Base-by-base conservation (phyloP, 2,797 vertebrate genomes). In the Botia almorhae region DNA sequence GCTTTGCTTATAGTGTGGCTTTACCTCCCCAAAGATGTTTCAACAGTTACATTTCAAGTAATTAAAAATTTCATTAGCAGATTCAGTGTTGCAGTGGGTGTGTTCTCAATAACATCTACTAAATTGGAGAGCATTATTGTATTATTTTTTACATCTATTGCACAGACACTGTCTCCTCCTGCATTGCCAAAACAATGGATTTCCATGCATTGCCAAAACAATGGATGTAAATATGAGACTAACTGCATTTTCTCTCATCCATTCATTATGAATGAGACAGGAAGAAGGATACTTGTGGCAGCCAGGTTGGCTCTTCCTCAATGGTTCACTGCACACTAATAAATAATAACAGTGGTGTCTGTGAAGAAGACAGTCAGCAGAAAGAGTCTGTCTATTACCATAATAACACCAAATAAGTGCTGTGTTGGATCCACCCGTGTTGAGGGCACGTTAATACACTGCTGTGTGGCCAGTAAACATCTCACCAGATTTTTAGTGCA, bases 261-360 rank as follows among this genome's bases (percentile, higher is more conserved):
- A 71, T 82, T 64, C 6, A 82, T 78, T 72, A 82, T 82, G 26
- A 72, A 82, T 77, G 74, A 78, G 33, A 58, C 58, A 65, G 68
- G 48, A 50, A 68, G 46, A 74, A 23, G 16, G 19, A 33, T 26
- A 4, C 29, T 69, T 70, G 70, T n/a, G 33, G 17, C 6, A 60
- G 56, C 29, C 50, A 58, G 61, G n/a, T 71, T 12, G 11, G 2
- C 60, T 82, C 19, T 61, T 53, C 43, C 58, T 61, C 43, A 51
- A 46, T 77, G 50, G 67, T 70, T 55, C 43, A 70, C 58, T 67
- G 69, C 69, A 56, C n/a, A 55, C 29, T 70, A 76, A 71, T 82
- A 82, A 82, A 82, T 82, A 78, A 78, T 73, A 68, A 60, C 67
- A 50, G 69, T 65, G 6, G 14, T 14, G 61, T 46, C 1, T 21